Base-by-base conservation (phyloP, 2,888 invertebrate genomes). In the Plagodis dolabraria region DNA sequence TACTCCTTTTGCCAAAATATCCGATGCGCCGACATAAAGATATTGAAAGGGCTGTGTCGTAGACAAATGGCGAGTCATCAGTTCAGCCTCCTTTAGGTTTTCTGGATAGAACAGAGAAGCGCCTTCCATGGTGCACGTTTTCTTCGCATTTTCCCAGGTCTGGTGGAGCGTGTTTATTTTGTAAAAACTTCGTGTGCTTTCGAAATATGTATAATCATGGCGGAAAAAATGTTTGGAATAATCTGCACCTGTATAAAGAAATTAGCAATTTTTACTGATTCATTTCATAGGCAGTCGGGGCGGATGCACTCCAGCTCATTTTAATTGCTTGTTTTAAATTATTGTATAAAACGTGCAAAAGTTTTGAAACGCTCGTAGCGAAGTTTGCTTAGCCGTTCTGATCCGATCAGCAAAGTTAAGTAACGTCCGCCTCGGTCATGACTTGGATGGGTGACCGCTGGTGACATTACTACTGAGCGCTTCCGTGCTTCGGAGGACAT, bases 101-200 rank as follows among this genome's bases (percentile, higher is more conserved):
- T 80, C 78, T 2, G 90, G 85, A 35, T 85, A 85, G 63, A 85
- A 87, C 0, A 91, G 63, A 7, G 63, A 67, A 0, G 85, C 82
- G 0, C 88, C 88, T 70, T 89, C 89, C 33, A 71, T 38, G 0
- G 71, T 72, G 60, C 89, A 90, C 11, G 63, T 66, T 5, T 61
- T 70, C 62, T 80, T 83, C 0, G 87, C 88, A 0, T 82, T 79
- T 6, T 69, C 45, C 87, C 87, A 90, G 7, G 68, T 70, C 57
- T 74, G 79, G 5, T 74, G 75, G 12, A 81, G 48, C 0, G 83
- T 85, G 51, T 89, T 85, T 33, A 88, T 73, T 70, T 90, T 90
- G 70, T 89, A 90, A 57, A 89, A 90, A 59, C 80, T 78, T 6
- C 76, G 52, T 6, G 78, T 70, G 0, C 59, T 63, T 12, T 81